Evolutionary conservation across 2,888 invertebrate species (phyloP), one percentile per base, ranked within the genome.

Genomic region (Acleris cristana): DNA sequence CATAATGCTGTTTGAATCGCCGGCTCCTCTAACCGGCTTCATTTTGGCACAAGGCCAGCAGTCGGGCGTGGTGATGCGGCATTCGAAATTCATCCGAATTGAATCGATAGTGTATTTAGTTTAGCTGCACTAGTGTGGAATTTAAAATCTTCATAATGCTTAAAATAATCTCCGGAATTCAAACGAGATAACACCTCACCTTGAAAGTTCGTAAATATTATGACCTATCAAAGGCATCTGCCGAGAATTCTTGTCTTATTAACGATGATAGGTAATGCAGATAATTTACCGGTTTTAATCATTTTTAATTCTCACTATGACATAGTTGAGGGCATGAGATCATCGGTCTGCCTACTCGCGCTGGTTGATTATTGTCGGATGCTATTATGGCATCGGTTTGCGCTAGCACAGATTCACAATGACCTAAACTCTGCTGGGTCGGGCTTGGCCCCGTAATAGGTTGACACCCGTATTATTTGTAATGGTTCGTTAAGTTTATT

Each of bases 41-140:
- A 82, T 83, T 76, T 80, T 90, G 91, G 90, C 89, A 64, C 74
- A 72, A 76, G 72, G 85, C 90, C 90, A 91, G 79, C 70, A 45
- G 44, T 18, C 75, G 84, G 88, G 87, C 76, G 88, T 84, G 86
- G 86, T 82, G 72, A 65, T 75, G 74, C 79, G 71, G 76, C 76
- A 73, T 72, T 74, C 72, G 75, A 74, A 79, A 74, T 79, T 75
- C 72, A 69, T 76, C 73, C 73, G 65, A 76, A 79, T 79, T 78
- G 69, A 76, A 76, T 77, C 71, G 73, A 77, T 79, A 75, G 64
- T 65, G 57, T 30, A 30, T 10, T 54, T 53, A 40, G 34, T 3
- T 40, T 14, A 40, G 10, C 40, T 40, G 40, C 40, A 40, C 14
- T 14, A 40, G 40, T 40, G 23, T 19, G 44, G 21, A 23, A 21